Base-by-base conservation (phyloP, 2,888 invertebrate genomes). In the Amiota mariae region DNA sequence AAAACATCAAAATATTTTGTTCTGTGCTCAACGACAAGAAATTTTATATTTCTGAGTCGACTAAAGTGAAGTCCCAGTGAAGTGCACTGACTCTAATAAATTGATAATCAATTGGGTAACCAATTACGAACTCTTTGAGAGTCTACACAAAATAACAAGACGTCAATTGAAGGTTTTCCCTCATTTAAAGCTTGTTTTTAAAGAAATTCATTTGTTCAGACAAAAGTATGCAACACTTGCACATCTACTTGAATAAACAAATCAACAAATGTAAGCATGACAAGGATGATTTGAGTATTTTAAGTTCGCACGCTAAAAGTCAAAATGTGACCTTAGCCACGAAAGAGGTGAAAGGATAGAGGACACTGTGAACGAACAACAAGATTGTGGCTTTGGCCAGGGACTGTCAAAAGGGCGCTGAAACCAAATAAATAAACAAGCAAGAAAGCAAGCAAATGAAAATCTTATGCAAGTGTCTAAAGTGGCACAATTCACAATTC, bases 321-420 rank as follows among this genome's bases (percentile, higher is more conserved):
- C 66, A 66, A 47, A 66, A 66, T 66, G 6, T 66, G 66, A 66
- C 66, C 66, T 66, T 66, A 66, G 49, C 66, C 66, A 66, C 48
- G 66, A 66, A 66, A 15, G 24, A 36, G 36, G 54, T 51, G 12
- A n/a, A 51, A n/a, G 54, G 54, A 51, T 11, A n/a, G 54, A 36
- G 36, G 36, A 36, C 36, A 36, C 36, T 36, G 36, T 36, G 6
- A 6, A 0, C 59, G 59, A 61, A 61, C 61, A 36, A 61, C n/a
- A 6, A 10, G 6, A 61, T n/a, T 64, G 47, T 64, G 47, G 12
- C 36, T 36, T 36, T 36, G 36, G 36, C 36, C 36, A 36, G 36
- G 36, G 36, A 36, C 36, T 6, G 64, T n/a, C n/a, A 12, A 20
- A 9, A 8, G 61, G 10, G 54, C 12, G 12, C 54, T n/a, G 54